Base-by-base conservation (phyloP, 1,140 invertebrate genomes). In the Drosophila mauritiana region DNA sequence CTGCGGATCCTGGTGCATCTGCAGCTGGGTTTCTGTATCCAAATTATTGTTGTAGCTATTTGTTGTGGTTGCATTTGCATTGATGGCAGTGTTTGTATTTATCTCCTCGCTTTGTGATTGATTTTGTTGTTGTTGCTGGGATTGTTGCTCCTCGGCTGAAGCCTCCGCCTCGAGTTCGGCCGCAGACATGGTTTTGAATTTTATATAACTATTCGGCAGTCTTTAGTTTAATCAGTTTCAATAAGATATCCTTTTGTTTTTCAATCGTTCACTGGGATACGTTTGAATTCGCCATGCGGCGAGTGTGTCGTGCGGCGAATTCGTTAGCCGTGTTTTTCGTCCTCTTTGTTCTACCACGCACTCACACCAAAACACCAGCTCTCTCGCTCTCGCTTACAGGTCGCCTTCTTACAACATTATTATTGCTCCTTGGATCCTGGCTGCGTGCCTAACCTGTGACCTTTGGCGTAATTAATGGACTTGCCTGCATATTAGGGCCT, bases 401-500 rank as follows among this genome's bases (percentile, higher is more conserved):
- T 22, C 49, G 55, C 27, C 62, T 56, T 53, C 80, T 54, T 75
- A 85, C 65, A 77, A 74, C 53, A 81, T 62, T 80, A 82, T 78
- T 56, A 45, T 58, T 59, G 40, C 56, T 58, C 46, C 45, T 81
- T 63, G 54, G 67, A 74, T 83, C 70, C 80, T 80, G 68, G 61
- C 69, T 58, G 51, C 36, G 63, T 46, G 58, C 46, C 76, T 83
- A 89, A 88, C 83, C 76, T 88, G 69, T 88, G 84, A 88, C 83
- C 83, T 88, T 89, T 88, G 37, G 46, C 75, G 79, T 83, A 83
- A 83, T 83, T 88, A 89, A 83, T 88, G 74, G 65, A 64, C 74
- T 56, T 88, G 83, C 67, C 61, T 65, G 70, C 74, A 86, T 80
- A 85, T 83, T 80, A 89, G 63, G 64, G 13, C 25, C 73, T 43